A percentile compares a stretch with the other conserved stretches of the same genome.
Evolutionary conservation across 2,113 vertebrate species (phyloP).

Genomic region (Pipa parva): DNA sequence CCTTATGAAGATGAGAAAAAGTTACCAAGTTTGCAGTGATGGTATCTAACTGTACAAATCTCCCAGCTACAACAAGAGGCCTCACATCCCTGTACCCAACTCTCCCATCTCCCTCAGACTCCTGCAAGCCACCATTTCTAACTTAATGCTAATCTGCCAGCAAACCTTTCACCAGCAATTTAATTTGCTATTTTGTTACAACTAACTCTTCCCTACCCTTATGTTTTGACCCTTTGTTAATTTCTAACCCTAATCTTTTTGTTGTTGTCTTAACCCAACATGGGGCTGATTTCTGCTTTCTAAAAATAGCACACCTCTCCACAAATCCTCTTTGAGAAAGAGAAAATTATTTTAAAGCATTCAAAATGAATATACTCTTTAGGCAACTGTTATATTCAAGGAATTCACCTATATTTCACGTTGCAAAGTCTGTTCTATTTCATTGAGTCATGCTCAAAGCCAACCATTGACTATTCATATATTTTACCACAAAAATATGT

Average conservation of each 20-base stretch:
- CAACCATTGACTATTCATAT: no score
- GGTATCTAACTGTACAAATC: not conserved
- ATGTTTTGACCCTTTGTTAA: conserved; percentile 43
- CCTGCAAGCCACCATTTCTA: not conserved
- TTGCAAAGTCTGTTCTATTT: no score
- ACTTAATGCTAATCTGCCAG: not conserved
- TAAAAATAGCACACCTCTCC: conserved; percentile 25
- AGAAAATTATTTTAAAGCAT: not conserved
- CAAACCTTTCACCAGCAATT: not conserved
- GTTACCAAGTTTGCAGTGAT: no score
- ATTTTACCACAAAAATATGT: no score
- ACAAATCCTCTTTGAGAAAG: not conserved
- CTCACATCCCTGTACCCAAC: not conserved
- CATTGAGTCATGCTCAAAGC: no score
- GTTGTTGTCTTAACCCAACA: conserved; percentile 12
- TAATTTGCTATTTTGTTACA: conserved; percentile 26
- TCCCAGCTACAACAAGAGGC: not conserved
- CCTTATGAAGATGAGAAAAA: not conserved
- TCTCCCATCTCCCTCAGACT: not conserved
- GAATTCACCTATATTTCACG: no score
- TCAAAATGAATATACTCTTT: not conserved
- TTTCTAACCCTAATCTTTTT: conserved; percentile 29
- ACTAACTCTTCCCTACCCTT: conserved; percentile 34
- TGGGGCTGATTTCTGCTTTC: conserved; percentile 34
- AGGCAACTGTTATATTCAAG: no score